Conservation (phyloP, 2,797 vertebrate species). For the Phoebastria nigripes region DNA sequence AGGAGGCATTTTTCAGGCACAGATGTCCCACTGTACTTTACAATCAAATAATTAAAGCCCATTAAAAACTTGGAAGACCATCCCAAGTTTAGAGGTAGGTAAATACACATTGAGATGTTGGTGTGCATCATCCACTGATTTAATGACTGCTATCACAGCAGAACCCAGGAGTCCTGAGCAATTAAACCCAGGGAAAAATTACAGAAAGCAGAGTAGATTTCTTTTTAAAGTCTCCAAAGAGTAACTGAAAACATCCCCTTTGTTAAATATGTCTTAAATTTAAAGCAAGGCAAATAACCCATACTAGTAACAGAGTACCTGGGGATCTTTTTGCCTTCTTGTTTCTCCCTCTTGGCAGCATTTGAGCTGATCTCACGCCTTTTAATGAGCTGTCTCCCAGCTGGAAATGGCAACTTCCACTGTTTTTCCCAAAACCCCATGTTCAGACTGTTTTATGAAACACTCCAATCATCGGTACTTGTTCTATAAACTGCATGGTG, state of each 20-base stretch:
- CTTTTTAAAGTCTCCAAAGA: constrained; percentile 3
- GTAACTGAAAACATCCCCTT: not conserved
- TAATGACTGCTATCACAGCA: not conserved
- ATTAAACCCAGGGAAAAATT: not conserved
- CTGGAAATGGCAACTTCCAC: constrained; percentile 2
- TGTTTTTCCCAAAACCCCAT: not conserved
- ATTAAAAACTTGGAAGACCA: not conserved
- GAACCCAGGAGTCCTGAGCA: not conserved
- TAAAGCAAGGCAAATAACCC: constrained; percentile 23
- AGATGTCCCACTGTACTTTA: not conserved
- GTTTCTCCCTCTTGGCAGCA: constrained; percentile 18
- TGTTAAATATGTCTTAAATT: constrained; percentile 1
- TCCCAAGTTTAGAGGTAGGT: not conserved
- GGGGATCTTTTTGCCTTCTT: not conserved
- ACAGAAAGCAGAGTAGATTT: not conserved
- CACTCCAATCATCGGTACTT: not conserved
- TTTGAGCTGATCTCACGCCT: not conserved
- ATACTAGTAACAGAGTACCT: not conserved
- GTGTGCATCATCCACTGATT: not conserved
- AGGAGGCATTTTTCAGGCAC: not conserved
- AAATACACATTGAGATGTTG: not conserved
- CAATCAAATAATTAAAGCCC: not conserved
- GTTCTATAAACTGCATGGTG: not conserved
- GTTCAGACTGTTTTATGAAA: not conserved
- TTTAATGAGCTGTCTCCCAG: constrained; percentile 31